A percentile compares a stretch with the other conserved stretches of the same genome.
Conservation (phyloP, 2,113 vertebrate genomes). For the Thalassarche chlororhynchos region DNA sequence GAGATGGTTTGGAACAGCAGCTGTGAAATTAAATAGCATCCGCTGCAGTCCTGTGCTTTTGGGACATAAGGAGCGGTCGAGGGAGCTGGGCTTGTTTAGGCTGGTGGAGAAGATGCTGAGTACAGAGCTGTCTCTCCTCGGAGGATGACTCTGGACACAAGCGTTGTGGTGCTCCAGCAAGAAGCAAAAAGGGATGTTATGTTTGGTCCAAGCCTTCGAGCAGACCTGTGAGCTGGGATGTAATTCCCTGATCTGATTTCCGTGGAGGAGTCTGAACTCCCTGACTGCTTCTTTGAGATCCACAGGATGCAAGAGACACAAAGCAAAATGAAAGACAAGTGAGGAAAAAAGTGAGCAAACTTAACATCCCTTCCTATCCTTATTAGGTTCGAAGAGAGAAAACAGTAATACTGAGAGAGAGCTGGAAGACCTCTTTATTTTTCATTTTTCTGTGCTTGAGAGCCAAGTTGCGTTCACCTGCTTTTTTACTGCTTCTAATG, state of each 20-base stretch:
- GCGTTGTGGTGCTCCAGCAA: neutral
- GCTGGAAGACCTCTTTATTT: neutral
- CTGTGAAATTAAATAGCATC: neutral
- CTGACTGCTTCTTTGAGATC: neutral
- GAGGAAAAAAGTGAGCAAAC: neutral
- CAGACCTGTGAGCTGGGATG: neutral
- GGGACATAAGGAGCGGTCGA: rapidly evolving
- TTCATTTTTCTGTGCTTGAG: neutral
- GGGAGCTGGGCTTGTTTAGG: neutral
- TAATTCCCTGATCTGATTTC: neutral
- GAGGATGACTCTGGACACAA: neutral
- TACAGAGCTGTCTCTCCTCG: neutral
- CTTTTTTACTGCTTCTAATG: neutral
- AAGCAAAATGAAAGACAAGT: neutral
- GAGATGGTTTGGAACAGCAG: neutral
- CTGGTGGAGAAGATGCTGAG: neutral
- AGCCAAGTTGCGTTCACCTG: neutral
- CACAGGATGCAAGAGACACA: no score
- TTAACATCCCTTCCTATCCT: neutral
- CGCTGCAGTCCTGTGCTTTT: neutral
- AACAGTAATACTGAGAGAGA: no score
- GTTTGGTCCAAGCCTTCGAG: neutral
- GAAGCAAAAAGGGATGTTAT: neutral
- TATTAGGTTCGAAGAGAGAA: neutral
- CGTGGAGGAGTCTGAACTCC: neutral